phyloP scores from a whole-genome alignment of 2,888 invertebrate genomes.

The Eilema griseolum region DNA sequence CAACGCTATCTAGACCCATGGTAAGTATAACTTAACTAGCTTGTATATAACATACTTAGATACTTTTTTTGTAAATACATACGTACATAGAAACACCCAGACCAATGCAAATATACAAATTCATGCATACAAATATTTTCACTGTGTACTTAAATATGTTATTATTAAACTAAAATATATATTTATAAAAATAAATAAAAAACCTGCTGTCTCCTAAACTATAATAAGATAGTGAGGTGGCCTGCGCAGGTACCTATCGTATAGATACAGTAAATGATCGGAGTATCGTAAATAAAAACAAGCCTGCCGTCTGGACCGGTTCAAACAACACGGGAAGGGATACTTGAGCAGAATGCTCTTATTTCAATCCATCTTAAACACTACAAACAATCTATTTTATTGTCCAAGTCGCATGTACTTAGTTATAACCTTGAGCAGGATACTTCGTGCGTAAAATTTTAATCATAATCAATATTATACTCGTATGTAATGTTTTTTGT shows the following conservation, averaged over 20 bases:
- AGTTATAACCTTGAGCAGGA: not conserved
- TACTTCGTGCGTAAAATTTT: not conserved
- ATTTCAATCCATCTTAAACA: not conserved
- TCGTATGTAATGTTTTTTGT: too few relatives aligned
- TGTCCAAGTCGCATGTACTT: not conserved
- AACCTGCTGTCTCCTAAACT: slow-evolving; percentile 64
- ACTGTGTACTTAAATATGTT: too few relatives aligned
- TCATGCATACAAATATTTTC: too few relatives aligned
- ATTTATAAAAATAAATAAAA: too few relatives aligned
- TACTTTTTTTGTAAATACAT: too few relatives aligned
- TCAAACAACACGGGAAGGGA: slow-evolving; percentile 24
- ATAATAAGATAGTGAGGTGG: slow-evolving; percentile 74
- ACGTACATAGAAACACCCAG: too few relatives aligned
- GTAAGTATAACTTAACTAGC: too few relatives aligned
- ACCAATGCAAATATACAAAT: too few relatives aligned
- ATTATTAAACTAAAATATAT: too few relatives aligned
- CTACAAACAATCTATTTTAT: slow-evolving; percentile 1
- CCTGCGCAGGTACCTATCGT: slow-evolving; percentile 55
- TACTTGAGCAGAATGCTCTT: slow-evolving; percentile 9
- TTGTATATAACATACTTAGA: too few relatives aligned
- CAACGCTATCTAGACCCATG: too few relatives aligned
- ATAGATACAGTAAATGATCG: slow-evolving; percentile 76
- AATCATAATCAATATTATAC: not conserved
- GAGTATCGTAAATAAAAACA: slow-evolving; percentile 80
- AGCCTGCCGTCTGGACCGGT: slow-evolving; percentile 41